Evolutionary conservation across 2,113 vertebrate genomes (phyloP), one percentile per base, ranked within the genome.

Genomic region (Gavialis gangeticus): DNA sequence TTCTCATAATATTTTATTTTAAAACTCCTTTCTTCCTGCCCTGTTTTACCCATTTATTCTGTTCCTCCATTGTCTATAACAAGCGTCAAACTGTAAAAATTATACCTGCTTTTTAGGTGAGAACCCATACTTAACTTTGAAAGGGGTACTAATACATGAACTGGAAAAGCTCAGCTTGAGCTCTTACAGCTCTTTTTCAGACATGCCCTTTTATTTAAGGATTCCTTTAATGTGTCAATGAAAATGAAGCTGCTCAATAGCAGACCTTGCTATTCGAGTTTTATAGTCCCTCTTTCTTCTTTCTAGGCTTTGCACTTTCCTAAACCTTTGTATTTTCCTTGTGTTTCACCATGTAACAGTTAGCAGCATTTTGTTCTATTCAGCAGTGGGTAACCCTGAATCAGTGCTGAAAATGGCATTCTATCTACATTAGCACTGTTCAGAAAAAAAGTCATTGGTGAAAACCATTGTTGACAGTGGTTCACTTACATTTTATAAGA

Each of bases 61-160:
- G 93, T 46, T 95, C 81, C 81, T 81, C 18, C 63, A 90, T 91
- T 96, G 69, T 93, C 93, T 69, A 24, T 85, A 59, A 63, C 28
- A 71, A 60, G 59, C 71, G 58, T 76, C 10, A 54, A 94, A 54
- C 30, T 81, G 87, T 75, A 79, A 76, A 55, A 34, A 55, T 10
- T 69, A 57, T 46, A 71, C 85, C 73, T 92, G 60, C 27, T 14
- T 13, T 88, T 28, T 57, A 77, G 25, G 37, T 62, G 22, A 88
- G 75, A 85, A 82, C 76, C 30, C 46, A 4, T 19, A 30, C 5
- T 67, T 37, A 17, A 84, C 14, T 60, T 86, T 86, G 85, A 71
- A 90, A 28, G 79, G 60, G 86, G 91, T 22, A 77, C 75, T 58
- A 64, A 22, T 58, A 37, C 46, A 9, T 88, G 83, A 57, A 69